Base-by-base conservation (phyloP, 2,888 invertebrate genomes). In the Epirrhoe alternata region DNA sequence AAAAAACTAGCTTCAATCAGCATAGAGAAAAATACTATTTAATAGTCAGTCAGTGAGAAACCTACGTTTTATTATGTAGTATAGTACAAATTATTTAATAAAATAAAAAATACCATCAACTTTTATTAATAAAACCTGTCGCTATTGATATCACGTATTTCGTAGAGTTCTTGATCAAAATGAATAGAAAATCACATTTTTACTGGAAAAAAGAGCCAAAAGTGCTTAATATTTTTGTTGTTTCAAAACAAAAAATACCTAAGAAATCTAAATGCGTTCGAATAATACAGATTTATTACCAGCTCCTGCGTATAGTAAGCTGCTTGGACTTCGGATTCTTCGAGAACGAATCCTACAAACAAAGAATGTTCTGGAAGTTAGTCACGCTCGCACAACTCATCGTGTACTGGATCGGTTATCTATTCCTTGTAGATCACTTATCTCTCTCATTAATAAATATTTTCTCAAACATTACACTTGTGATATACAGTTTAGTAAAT, bases 241-340 rank as follows among this genome's bases (percentile, higher is more conserved):
- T 6, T 10, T 14, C 45, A n/a, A n/a, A n/a, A 45, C 14, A 45
- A 1, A 14, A 45, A 10, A 10, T 14, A 6, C 5, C n/a, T 14
- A n/a, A 45, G 4, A 45, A 45, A 45, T 45, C 45, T 4, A 45
- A 4, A 6, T 45, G 14, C 4, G 14, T 45, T 14, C 4, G n/a
- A 45, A 6, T 45, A 14, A 45, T 45, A 45, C 14, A 45, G 5
- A 14, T 14, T 5, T 45, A 6, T 12, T 12, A 54, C 7, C 38
- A 47, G 14, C 14, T 45, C 14, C n/a, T 14, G 5, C 45, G n/a
- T 14, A 45, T 45, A 45, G 4, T 45, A 54, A 14, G 10, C 12
- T 12, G 53, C 31, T 6, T 66, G 7, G 62, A 66, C 45, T 62
- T 58, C 7, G 66, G 66, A 6, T 66, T 61, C 24, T 54, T 62